Evolutionary conservation across 2,113 vertebrate genomes (phyloP), one percentile per base, ranked within the genome.

Genomic region (Syngnathus floridae): DNA sequence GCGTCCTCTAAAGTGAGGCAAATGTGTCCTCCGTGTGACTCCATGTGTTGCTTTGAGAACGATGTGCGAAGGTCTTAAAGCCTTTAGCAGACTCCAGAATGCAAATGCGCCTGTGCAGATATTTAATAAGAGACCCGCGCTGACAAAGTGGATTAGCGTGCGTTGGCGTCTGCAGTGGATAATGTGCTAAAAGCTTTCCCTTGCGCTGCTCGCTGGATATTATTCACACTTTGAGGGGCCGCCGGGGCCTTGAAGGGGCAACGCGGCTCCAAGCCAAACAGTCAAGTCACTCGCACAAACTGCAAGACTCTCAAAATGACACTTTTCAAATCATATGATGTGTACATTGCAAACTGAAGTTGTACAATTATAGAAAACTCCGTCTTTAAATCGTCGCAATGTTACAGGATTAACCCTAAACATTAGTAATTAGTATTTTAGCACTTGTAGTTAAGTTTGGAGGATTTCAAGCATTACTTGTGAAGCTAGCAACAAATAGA

Each of bases 141-240:
- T 74, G 90, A 81, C 79, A 90, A 88, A 96, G 93, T 86, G 90
- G 92, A 95, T 96, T 95, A 93, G 83, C 84, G 78, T 66, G 75
- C 93, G 93, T 93, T 94, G 93, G 92, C 90, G 37, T 62, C 60
- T 43, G 37, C 86, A 89, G 90, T 60, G 92, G 94, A 94, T 95
- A 95, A 95, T 92, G 92, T 95, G 94, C 92, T 95, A 95, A 95
- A 96, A 96, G 94, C 93, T 94, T 94, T 92, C 90, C 91, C 91
- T 87, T 82, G 93, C 88, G 90, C 89, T 92, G 90, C 91, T 91
- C 88, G 64, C 91, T 78, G 91, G 92, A 91, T 92, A 93, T 92
- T 91, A 95, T 94, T 94, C 93, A 92, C 93, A 94, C 93, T 92
- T 92, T 86, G 86, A 84, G 81, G 89, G 88, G 89, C 76, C 86